A percentile compares a stretch with the other conserved stretches of the same genome.
phyloP scores from a whole-genome alignment of 2,797 vertebrate species.

The Dryobates pubescens region DNA sequence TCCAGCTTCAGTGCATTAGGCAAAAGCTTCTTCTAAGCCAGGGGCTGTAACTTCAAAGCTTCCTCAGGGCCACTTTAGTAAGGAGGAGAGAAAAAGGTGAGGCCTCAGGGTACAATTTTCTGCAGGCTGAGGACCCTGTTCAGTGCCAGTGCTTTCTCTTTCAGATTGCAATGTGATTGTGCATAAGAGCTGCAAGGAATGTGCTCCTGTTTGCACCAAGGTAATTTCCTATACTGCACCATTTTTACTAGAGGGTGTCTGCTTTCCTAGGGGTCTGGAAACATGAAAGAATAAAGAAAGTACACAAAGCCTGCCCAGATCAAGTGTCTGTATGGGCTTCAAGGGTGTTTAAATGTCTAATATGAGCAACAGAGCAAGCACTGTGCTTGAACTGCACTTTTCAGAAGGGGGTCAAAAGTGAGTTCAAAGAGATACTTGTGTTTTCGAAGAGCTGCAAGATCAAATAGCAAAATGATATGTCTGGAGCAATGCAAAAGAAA shows the following conservation, averaged over 20 bases:
- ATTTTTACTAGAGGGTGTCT: neutral
- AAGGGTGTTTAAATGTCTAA: neutral
- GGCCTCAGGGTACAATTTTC: neutral
- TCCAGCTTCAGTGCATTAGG: neutral
- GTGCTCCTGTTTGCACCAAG: slow-evolving; percentile 86
- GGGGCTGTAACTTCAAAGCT: neutral
- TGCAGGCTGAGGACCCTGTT: neutral
- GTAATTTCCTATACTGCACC: slow-evolving; percentile 61
- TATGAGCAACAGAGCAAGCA: neutral
- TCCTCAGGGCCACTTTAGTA: neutral
- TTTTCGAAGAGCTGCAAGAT: neutral
- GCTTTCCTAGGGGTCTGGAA: neutral
- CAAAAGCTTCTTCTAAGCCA: neutral
- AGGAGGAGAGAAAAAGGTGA: neutral
- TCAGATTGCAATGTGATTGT: slow-evolving; percentile 87
- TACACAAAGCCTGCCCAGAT: neutral
- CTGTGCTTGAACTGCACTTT: neutral
- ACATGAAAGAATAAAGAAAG: neutral
- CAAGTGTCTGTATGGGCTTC: neutral
- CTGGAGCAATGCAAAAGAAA: neutral
- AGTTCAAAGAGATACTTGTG: neutral
- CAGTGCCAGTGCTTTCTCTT: slow-evolving; percentile 47
- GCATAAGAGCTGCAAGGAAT: slow-evolving; percentile 92
- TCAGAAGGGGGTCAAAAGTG: accelerated
- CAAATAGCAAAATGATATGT: neutral